Evolutionary conservation across 1,140 invertebrate genomes (phyloP).

Genomic region (Temnothorax nylanderi): DNA sequence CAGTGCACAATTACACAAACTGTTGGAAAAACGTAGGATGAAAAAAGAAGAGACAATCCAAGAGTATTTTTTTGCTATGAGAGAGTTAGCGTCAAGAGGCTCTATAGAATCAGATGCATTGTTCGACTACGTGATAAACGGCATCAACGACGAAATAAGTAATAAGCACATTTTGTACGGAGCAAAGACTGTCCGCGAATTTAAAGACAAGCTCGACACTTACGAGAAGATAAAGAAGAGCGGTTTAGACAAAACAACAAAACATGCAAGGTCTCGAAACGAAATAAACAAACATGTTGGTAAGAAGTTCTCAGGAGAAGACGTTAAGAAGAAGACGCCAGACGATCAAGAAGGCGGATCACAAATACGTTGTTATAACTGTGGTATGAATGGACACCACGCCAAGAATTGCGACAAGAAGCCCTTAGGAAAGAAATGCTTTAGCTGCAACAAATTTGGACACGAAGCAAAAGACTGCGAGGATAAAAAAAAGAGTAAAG

Average conservation of each 20-base stretch:
- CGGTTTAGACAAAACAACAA: background rate
- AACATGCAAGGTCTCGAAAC: no score
- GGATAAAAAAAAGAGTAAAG: background rate
- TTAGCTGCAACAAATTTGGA: background rate
- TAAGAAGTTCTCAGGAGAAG: background rate
- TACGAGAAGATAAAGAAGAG: conserved; percentile 3
- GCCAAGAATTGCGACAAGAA: background rate
- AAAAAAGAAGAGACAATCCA: conserved; percentile 66
- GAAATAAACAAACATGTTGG: background rate
- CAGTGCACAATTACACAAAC: conserved; percentile 67
- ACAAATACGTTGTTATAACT: background rate
- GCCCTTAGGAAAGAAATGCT: background rate
- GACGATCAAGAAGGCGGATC: background rate
- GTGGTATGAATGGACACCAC: background rate
- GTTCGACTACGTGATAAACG: background rate
- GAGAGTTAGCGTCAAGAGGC: conserved; percentile 64
- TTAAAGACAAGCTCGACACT: background rate
- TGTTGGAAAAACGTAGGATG: conserved; percentile 63
- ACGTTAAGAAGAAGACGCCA: background rate
- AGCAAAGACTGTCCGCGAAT: background rate
- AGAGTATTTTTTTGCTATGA: conserved; percentile 74
- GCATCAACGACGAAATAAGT: background rate
- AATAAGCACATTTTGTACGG: conserved; percentile 15
- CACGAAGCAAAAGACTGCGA: background rate
- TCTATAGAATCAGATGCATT: background rate